These are phyloP conservation scores for Pilophorus perplexus DNA, from an alignment of 2,888 invertebrate genomes.

Conservation along the genomic window DNA sequence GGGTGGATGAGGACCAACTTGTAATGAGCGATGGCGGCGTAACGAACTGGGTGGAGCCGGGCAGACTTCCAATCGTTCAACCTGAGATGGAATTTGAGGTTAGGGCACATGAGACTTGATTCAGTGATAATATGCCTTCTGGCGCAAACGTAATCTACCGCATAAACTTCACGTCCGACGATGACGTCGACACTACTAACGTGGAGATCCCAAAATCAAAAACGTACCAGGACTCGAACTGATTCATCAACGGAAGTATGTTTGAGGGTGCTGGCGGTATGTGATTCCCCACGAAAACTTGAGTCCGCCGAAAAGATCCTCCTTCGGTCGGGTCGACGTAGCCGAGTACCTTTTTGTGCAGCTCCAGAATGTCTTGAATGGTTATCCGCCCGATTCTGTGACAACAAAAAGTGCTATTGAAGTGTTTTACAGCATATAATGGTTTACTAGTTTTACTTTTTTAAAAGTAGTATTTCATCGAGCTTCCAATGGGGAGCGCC, in stretches of 20 bases:
- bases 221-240: slow-evolving; percentile 77
- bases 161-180: too few relatives aligned
- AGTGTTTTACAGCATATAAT: slow-evolving; percentile 4
- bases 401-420: background rate
- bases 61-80: slow-evolving; percentile 82
- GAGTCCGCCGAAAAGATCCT: slow-evolving; percentile 81
- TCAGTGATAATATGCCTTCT: too few relatives aligned
- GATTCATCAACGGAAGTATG: slow-evolving; percentile 76
- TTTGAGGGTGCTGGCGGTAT: slow-evolving; percentile 85
- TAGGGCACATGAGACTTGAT: too few relatives aligned
- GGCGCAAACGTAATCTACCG: too few relatives aligned
- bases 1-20: slow-evolving; percentile 96
- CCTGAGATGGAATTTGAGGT: too few relatives aligned
- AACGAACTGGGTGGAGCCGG: slow-evolving; percentile 80
- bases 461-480: too few relatives aligned
- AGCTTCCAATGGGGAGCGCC: too few relatives aligned
- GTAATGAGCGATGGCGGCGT: slow-evolving; percentile 94
- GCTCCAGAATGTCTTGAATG: slow-evolving; percentile 83
- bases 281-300: slow-evolving; percentile 94
- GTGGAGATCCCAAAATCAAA: too few relatives aligned
- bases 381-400: slow-evolving; percentile 70
- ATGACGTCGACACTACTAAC: too few relatives aligned
- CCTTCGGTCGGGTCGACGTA: slow-evolving; percentile 92
- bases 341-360: slow-evolving; percentile 88
- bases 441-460: too few relatives aligned